phyloP scores from a whole-genome alignment of 2,888 invertebrate species.

The Tipula confusa region DNA sequence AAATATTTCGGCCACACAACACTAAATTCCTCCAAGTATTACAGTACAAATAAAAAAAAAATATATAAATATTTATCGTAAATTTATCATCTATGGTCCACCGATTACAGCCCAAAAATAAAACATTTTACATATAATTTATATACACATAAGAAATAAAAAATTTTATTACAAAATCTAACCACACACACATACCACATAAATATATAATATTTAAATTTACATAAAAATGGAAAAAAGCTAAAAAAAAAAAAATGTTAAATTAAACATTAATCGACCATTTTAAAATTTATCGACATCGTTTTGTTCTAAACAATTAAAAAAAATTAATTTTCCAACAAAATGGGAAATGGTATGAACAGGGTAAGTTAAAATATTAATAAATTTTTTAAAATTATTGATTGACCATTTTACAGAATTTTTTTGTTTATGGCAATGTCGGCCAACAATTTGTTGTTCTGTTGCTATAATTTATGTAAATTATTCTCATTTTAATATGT shows the following conservation, averaged over 20 bases:
- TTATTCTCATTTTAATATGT: not conserved
- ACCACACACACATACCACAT: not conserved
- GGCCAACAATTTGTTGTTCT: not conserved
- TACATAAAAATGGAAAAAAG: not conserved
- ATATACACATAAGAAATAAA: not conserved
- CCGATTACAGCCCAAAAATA: not conserved
- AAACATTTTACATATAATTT: not conserved
- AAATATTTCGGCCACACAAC: constrained; percentile 9
- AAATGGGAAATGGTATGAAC: constrained; percentile 20
- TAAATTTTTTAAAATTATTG: not conserved
- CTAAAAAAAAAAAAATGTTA: not conserved
- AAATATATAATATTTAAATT: not conserved
- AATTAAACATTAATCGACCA: not conserved
- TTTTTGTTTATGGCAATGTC: not conserved
- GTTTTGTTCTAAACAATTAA: not conserved
- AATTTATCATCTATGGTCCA: constrained; percentile 14
- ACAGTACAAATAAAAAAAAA: not conserved
- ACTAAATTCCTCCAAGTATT: not conserved
- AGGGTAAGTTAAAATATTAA: not conserved
- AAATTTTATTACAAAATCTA: no score
- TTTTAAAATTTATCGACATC: not conserved
- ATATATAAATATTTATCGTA: not conserved
- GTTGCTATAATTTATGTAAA: not conserved
- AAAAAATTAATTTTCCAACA: not conserved
- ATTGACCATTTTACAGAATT: not conserved